Percentiles rank a stretch among this genome's conserved stretches.
Conservation (phyloP, 2,888 invertebrate genomes). For the Salpingus planirostris region DNA sequence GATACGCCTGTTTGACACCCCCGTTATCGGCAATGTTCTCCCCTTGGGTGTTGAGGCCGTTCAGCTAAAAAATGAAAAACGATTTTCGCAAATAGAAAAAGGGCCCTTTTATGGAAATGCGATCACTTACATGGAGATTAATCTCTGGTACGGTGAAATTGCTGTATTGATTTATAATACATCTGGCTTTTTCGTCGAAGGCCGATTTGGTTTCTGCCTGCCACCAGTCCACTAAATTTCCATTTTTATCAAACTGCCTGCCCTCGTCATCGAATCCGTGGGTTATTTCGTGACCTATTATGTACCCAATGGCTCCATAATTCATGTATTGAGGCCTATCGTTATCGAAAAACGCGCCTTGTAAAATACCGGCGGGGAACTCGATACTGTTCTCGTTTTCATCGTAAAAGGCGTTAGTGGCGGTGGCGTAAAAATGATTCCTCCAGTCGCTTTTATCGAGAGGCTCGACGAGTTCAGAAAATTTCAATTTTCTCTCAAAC, state of each 20-base stretch:
- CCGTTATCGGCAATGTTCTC: slow-evolving; percentile 49
- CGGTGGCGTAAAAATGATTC: slow-evolving; percentile 42
- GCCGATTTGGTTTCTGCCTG: slow-evolving; percentile 40
- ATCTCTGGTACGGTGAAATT: slow-evolving; percentile 65
- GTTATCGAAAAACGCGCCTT: slow-evolving; percentile 77
- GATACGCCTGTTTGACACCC: slow-evolving; percentile 83
- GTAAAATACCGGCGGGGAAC: slow-evolving; percentile 82
- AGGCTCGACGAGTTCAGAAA: slow-evolving; percentile 47
- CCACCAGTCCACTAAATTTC: slow-evolving; percentile 57
- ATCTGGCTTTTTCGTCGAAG: slow-evolving; percentile 63
- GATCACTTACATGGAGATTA: too few species aligned
- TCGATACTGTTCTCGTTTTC: slow-evolving; percentile 37
- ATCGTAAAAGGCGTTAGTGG: slow-evolving; percentile 42
- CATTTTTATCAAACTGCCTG: slow-evolving; percentile 67
- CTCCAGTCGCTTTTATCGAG: slow-evolving; percentile 49
- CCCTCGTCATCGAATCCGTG: slow-evolving; percentile 81
- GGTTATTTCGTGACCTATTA: slow-evolving; percentile 80
- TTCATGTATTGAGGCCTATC: slow-evolving; percentile 80
- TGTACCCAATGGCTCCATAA: slow-evolving; percentile 76
- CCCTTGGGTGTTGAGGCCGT: slow-evolving; percentile 50
- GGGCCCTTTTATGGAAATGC: too few species aligned
- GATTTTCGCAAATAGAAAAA: too few species aligned
- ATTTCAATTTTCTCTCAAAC: slow-evolving; percentile 49
- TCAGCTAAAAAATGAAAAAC: neutral
- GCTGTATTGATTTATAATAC: slow-evolving; percentile 83